A percentile compares a stretch with the other conserved stretches of the same genome.
These are phyloP conservation scores for Callipepla californica DNA, from an alignment of 2,113 vertebrate genomes.

Conservation along the genomic window DNA sequence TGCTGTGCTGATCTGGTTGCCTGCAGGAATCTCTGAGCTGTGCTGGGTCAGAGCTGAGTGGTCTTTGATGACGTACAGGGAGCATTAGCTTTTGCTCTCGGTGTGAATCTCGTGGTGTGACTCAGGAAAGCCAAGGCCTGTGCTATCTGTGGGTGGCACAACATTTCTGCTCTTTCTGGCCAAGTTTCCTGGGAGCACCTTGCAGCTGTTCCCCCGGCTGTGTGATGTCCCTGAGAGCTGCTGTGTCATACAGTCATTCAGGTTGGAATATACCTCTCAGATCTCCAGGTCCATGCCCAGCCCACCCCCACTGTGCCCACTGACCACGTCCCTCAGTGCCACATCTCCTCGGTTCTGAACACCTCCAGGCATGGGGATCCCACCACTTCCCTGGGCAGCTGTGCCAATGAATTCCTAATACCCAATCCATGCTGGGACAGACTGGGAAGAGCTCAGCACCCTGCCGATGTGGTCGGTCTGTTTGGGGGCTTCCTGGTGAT, in stretches of 20 bases:
- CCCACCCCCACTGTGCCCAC: no score
- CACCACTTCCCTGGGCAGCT: no score
- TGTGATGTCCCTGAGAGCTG: neutral
- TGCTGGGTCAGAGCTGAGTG: neutral
- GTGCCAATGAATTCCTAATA: no score
- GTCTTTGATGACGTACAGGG: rapidly evolving
- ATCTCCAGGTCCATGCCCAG: no score
- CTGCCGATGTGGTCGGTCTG: neutral
- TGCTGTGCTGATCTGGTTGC: neutral
- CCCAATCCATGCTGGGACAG: neutral
- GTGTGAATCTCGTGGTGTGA: neutral
- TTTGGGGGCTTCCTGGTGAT: neutral
- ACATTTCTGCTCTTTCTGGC: neutral
- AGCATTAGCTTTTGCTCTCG: neutral
- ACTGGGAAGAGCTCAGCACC: neutral
- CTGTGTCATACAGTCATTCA: no score
- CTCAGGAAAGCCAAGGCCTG: neutral
- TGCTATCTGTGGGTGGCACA: neutral
- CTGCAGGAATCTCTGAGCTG: rapidly evolving
- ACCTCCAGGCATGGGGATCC: no score
- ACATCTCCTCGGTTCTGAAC: no score
- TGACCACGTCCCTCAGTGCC: no score
- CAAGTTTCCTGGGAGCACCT: neutral
- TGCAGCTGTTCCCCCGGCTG: neutral
- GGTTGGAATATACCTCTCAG: no score